phyloP scores from a whole-genome alignment of 1,140 invertebrate genomes.

The Drosophila tani region DNA sequence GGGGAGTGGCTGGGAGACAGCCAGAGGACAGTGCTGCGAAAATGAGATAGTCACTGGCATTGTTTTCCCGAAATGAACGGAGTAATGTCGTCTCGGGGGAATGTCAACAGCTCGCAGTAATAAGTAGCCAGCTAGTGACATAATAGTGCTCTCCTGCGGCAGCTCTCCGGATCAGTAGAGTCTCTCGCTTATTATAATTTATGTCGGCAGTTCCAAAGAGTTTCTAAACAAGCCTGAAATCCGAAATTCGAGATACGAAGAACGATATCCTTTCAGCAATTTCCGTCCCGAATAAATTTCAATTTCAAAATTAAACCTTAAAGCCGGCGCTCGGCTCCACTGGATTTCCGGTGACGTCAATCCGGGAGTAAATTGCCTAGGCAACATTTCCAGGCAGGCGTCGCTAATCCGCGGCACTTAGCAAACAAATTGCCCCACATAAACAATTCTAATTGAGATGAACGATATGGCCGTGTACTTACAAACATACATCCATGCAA shows the following conservation, averaged over 20 bases:
- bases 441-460: slow-evolving; percentile 81
- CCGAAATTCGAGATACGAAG: not conserved
- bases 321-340: slow-evolving; percentile 15
- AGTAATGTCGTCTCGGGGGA: slow-evolving; percentile 55
- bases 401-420: slow-evolving; percentile 73
- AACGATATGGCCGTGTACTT: slow-evolving; percentile 64
- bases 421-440: slow-evolving; percentile 79
- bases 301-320: slow-evolving; percentile 54
- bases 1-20: not conserved
- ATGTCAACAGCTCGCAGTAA: slow-evolving; percentile 38
- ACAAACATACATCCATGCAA: slow-evolving; percentile 28
- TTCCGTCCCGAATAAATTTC: slow-evolving; percentile 58
- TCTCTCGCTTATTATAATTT: slow-evolving; percentile 65
- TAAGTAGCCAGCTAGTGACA: slow-evolving; percentile 71
- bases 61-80: slow-evolving; percentile 72
- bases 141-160: slow-evolving; percentile 36
- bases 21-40: slow-evolving; percentile 47
- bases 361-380: slow-evolving; percentile 41
- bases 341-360: slow-evolving; percentile 54
- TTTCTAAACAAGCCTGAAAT: not conserved
- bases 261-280: slow-evolving; percentile 9
- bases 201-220: slow-evolving; percentile 17
- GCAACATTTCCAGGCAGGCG: slow-evolving; percentile 48
- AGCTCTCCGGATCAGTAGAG: slow-evolving; percentile 24
- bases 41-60: slow-evolving; percentile 77